phyloP scores from a whole-genome alignment of 2,113 vertebrate genomes.

The Ivindomyrus marchei region DNA sequence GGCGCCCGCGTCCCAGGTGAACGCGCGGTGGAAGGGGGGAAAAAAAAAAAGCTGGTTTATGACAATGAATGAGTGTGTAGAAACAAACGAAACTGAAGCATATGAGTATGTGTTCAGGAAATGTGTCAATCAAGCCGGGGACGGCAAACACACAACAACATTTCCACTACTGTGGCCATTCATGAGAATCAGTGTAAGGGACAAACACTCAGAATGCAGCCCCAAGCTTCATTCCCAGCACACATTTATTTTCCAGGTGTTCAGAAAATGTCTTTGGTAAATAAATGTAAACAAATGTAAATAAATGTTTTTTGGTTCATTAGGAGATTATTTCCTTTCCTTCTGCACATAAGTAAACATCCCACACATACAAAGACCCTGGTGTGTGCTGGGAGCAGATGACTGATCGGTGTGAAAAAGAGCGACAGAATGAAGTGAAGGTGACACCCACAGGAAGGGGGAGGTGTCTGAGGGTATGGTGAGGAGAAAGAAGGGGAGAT shows the following conservation, averaged over 20 bases:
- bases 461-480: neutral
- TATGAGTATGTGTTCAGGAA: neutral
- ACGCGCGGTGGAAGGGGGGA: conserved; percentile 9
- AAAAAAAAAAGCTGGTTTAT: neutral
- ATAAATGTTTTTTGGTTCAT: neutral
- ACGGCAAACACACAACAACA: neutral
- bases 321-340: neutral
- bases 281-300: neutral
- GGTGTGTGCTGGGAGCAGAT: neutral
- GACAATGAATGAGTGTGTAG: conserved; percentile 6
- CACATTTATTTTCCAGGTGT: neutral
- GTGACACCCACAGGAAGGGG: neutral
- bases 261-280: neutral
- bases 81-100: neutral
- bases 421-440: neutral
- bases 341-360: neutral
- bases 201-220: neutral
- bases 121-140: neutral
- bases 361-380: neutral
- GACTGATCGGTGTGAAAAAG: neutral
- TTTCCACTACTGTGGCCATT: neutral
- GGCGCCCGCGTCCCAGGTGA: conserved; percentile 2
- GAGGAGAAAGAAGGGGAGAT: neutral
- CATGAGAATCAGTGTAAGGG: neutral
- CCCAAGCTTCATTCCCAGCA: neutral